Evolutionary conservation across 2,113 vertebrate genomes (phyloP).

Genomic region (Physeter macrocephalus): DNA sequence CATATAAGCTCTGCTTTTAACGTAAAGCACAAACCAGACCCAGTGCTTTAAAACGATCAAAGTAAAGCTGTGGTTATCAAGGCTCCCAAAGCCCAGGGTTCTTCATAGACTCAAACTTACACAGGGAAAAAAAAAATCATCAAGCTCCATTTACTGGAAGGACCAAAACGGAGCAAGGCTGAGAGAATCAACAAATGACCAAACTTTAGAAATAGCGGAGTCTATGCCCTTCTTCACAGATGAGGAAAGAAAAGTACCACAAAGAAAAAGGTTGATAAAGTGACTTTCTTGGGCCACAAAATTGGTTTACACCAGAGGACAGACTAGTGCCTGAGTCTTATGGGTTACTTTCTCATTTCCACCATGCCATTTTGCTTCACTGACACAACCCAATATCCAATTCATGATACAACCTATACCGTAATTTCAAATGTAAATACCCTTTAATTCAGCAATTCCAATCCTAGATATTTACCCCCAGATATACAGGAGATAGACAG

Average conservation of each 20-base stretch:
- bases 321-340: not conserved
- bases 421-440: not conserved
- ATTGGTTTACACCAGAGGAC: not conserved
- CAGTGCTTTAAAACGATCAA: not conserved
- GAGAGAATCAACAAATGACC: slow-evolving; percentile 21
- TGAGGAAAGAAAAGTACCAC: not conserved
- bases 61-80: not conserved
- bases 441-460: not conserved
- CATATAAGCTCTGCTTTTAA: not conserved
- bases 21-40: slow-evolving; percentile 42
- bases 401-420: not conserved
- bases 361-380: not conserved
- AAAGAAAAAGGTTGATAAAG: not conserved
- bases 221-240: not conserved
- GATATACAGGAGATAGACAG: not conserved
- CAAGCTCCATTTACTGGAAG: slow-evolving; percentile 42
- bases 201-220: slow-evolving; percentile 34
- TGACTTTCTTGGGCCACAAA: not conserved
- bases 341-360: not conserved
- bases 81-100: not conserved
- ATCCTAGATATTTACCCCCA: not conserved
- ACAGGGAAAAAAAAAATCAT: accelerated
- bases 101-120: not conserved
- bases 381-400: not conserved
- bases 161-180: not conserved